Base-by-base conservation (phyloP, 2,113 vertebrate species). In the Gallinago media region DNA sequence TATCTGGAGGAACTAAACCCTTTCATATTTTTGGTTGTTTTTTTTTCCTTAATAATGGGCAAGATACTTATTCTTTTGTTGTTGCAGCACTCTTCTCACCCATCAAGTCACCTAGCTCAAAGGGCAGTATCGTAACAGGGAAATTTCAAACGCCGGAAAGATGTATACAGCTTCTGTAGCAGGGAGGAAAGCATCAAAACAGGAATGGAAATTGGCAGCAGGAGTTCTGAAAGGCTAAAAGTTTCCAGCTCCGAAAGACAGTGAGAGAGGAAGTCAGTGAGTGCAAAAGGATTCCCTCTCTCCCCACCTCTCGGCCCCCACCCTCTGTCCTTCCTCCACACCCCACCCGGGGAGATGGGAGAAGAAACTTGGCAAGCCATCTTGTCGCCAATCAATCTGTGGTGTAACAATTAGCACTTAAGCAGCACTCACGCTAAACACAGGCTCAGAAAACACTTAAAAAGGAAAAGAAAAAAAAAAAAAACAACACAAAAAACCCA, bases 321-420 rank as follows among this genome's bases (percentile, higher is more conserved):
- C 36, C 83, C 85, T 88, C 93, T 74, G 86, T 87, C 80, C 96
- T 93, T 94, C 95, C 86, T 88, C 92, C 85, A n/a, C 72, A 75
- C 75, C 71, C 70, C 77, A 88, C 90, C 85, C 22, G 46, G 59
- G 87, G 96, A 98, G 97, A 95, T 96, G 62, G 87, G 61, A 98
- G 96, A 94, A 95, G 95, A 96, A 96, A 97, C 96, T 98, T 98
- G 98, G 98, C 98, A 97, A 97, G 98, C 96, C 98, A 98, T 97
- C 98, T 98, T 96, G 98, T 98, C 97, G 97, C 98, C 97, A 97
- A 98, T 98, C 98, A 98, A 98, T 98, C 97, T 97, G 98, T 98
- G 98, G 99, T 98, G 98, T 99, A 98, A 98, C 98, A 98, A 97
- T 98, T 98, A 99, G 98, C 98, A 98, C 98, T 98, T 98, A 98